Evolutionary conservation across 2,797 vertebrate species (phyloP), one percentile per base, ranked within the genome.

Genomic region (Geotrypetes seraphini): DNA sequence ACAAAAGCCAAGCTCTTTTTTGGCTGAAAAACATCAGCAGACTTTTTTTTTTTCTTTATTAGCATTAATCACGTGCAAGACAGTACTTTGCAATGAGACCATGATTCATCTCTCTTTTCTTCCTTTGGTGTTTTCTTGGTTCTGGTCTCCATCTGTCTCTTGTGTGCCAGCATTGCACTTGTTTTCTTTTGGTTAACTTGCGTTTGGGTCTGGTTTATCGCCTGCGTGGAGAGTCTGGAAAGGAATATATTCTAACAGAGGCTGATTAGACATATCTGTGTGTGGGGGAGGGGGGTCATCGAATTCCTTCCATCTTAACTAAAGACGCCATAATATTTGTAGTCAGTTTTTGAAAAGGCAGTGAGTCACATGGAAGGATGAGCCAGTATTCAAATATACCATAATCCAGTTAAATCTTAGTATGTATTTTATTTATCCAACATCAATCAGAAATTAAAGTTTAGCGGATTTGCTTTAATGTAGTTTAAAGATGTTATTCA

Each of bases 291-390:
- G 19, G n/a, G 20, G 23, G 36, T 30, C 52, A 54, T 32, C 23
- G 43, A 55, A 39, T 46, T 15, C 40, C 12, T 8, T 36, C 57
- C 30, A 42, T 60, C 64, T 49, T 44, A 31, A 38, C 40, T 21
- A 29, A 8, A 7, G 36, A 32, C 41, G 51, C 59, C 32, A 21
- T 59, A 53, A 33, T 54, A 39, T 52, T 50, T 30, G 26, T 23
- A 33, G 24, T 35, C 58, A 71, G 43, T 43, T 34, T 53, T 34
- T 33, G 18, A 53, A 47, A 39, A 52, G 44, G 53, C 70, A 64
- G 39, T 50, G 32, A 38, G 39, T 29, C 25, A 56, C 51, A 47
- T 37, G 18, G 26, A 37, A 54, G 57, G 50, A 33, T 59, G 60
- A 59, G 59, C 57, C 61, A 24, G 29, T 35, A 50, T 26, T 45